Evolutionary conservation across 2,113 vertebrate species (phyloP).

Genomic region (Zingel zingel): DNA sequence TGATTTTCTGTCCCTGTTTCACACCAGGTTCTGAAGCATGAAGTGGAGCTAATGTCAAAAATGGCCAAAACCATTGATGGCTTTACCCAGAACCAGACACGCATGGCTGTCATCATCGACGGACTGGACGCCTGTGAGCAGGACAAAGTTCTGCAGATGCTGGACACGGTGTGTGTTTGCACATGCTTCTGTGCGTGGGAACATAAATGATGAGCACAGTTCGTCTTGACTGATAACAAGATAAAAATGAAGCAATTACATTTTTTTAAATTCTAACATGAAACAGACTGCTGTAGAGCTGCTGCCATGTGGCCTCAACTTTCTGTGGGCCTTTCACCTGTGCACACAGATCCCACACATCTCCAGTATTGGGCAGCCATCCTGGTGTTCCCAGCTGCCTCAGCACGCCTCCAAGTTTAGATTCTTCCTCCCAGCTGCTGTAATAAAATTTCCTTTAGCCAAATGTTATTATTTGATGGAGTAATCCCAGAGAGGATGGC

Average conservation of each 20-base stretch:
- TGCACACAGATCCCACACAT: constrained; percentile 41
- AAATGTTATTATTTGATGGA: constrained; percentile 84
- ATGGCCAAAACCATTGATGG: constrained; percentile 99
- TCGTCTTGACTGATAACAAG: constrained; percentile 21
- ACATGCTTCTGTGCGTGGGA: background rate
- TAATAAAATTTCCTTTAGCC: constrained; percentile 82
- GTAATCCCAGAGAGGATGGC: constrained; percentile 75
- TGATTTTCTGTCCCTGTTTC: background rate
- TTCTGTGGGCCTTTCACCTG: constrained; percentile 45
- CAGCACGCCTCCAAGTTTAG: constrained; percentile 56
- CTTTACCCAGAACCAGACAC: constrained; percentile 98
- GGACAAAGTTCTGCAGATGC: constrained; percentile 98
- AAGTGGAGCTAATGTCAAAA: constrained; percentile 97
- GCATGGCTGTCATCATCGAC: constrained; percentile 97
- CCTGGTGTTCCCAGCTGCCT: constrained; percentile 56
- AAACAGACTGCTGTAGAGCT: constrained; percentile 15
- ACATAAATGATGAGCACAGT: constrained; percentile 19
- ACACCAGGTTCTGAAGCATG: constrained; percentile 94
- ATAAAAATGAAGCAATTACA: constrained; percentile 17
- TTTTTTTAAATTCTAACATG: constrained; percentile 24
- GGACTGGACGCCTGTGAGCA: constrained; percentile 98
- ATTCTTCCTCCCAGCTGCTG: constrained; percentile 65
- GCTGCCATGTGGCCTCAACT: constrained; percentile 45
- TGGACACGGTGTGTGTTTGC: constrained; percentile 91
- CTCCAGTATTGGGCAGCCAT: constrained; percentile 25